Conservation (phyloP, 2,888 invertebrate species). For the Acronicta psi region DNA sequence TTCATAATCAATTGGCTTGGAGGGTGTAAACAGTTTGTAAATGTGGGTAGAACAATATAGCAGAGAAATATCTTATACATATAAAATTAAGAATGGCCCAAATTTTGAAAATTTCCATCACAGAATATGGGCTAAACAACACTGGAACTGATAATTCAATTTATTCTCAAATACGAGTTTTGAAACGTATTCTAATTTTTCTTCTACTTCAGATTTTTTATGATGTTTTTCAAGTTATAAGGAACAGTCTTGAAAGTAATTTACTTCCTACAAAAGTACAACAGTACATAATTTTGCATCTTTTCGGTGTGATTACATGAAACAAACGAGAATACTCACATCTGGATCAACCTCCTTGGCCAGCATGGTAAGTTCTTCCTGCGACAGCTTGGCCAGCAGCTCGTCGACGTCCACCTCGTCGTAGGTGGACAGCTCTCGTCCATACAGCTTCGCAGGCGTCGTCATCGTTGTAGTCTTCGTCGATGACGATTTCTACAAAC, state of each 20-base stretch:
- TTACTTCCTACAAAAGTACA: neutral
- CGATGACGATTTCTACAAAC: constrained; percentile 95
- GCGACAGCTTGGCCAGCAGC: constrained; percentile 96
- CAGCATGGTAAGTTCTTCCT: constrained; percentile 98
- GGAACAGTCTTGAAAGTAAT: neutral
- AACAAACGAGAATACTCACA: constrained; percentile 90
- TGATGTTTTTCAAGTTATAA: neutral
- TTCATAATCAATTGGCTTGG: constrained; percentile 60
- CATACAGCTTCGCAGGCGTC: constrained; percentile 96
- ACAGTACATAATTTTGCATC: neutral
- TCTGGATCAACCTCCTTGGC: constrained; percentile 99
- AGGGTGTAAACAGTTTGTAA: constrained; percentile 29
- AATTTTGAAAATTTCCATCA: no score
- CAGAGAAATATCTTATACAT: constrained; percentile 10
- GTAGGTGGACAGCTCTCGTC: constrained; percentile 96
- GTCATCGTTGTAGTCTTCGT: constrained; percentile 97
- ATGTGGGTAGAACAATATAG: constrained; percentile 38
- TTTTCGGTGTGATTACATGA: neutral
- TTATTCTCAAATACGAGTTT: no score
- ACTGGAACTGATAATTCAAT: no score
- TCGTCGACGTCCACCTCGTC: constrained; percentile 99
- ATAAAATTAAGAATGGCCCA: no score
- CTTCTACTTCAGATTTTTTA: neutral
- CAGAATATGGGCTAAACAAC: no score
- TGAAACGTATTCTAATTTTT: no score